A percentile compares a stretch with the other conserved stretches of the same genome.
phyloP scores from a whole-genome alignment of 2,113 vertebrate species.

The Potamarius usumacintae region DNA sequence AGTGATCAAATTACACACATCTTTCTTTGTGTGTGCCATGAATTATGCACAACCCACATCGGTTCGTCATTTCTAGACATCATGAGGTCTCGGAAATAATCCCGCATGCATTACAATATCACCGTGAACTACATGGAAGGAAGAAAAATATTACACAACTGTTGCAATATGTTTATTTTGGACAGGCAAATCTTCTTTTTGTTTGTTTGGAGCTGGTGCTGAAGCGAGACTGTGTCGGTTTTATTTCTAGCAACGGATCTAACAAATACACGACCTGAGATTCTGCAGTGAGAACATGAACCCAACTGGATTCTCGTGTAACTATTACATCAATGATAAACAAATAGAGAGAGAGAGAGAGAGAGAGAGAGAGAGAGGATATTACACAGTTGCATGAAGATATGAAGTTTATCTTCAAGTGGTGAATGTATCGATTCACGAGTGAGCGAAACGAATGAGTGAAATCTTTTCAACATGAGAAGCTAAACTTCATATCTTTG shows the following conservation, averaged over 20 bases:
- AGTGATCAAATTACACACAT: background rate
- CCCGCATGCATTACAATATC: background rate
- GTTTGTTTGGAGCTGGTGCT: background rate
- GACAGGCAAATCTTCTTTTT: background rate
- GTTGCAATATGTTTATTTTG: slow-evolving; percentile 1
- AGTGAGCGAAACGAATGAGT: no score
- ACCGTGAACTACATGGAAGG: background rate
- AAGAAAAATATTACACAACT: background rate
- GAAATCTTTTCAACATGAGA: no score
- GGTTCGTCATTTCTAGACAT: background rate
- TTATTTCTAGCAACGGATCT: background rate
- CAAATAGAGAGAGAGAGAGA: no score
- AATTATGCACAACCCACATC: background rate
- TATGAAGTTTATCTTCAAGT: no score
- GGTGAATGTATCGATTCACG: no score
- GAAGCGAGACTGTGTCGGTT: background rate
- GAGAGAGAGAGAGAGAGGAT: no score
- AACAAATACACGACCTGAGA: background rate
- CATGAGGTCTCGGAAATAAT: background rate
- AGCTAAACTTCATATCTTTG: no score
- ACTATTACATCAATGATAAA: background rate
- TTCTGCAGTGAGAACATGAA: background rate
- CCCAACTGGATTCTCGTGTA: background rate
- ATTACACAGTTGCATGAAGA: no score
- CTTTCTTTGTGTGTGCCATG: background rate